Conservation (phyloP, 1,140 invertebrate genomes). For the Orchesella cincta region DNA sequence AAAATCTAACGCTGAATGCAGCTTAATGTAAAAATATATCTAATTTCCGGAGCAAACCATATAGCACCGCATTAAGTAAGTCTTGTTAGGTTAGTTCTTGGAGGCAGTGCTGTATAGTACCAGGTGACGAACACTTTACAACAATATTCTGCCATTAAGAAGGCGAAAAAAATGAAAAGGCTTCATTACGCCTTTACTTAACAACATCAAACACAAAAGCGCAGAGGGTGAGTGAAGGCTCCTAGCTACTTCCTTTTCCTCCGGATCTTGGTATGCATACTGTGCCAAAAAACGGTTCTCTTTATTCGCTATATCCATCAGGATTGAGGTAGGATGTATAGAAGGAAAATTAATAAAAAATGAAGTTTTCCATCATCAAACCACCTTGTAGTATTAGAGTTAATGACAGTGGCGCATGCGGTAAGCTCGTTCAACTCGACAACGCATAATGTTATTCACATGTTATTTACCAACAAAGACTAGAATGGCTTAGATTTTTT, state of each 20-base stretch:
- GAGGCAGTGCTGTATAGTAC: neutral
- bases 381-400: too few relatives aligned
- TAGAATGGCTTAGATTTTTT: too few relatives aligned
- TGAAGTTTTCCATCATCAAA: too few relatives aligned
- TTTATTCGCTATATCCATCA: too few relatives aligned
- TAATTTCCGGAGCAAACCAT: slow-evolving; percentile 6
- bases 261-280: neutral
- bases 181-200: neutral
- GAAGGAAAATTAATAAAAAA: too few relatives aligned
- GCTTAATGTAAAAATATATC: slow-evolving; percentile 13
- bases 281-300: neutral
- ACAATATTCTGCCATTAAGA: neutral
- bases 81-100: too few relatives aligned
- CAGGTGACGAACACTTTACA: neutral
- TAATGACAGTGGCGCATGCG: too few relatives aligned
- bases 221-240: neutral
- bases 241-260: neutral
- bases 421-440: too few relatives aligned
- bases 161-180: neutral
- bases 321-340: too few relatives aligned
- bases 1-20: slow-evolving; percentile 9
- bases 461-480: too few relatives aligned
- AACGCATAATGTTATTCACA: too few relatives aligned
- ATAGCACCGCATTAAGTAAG: neutral
- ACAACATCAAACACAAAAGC: neutral